Evolutionary conservation across 2,888 invertebrate species (phyloP), one percentile per base, ranked within the genome.

Genomic region (Dexiosoma caninum): DNA sequence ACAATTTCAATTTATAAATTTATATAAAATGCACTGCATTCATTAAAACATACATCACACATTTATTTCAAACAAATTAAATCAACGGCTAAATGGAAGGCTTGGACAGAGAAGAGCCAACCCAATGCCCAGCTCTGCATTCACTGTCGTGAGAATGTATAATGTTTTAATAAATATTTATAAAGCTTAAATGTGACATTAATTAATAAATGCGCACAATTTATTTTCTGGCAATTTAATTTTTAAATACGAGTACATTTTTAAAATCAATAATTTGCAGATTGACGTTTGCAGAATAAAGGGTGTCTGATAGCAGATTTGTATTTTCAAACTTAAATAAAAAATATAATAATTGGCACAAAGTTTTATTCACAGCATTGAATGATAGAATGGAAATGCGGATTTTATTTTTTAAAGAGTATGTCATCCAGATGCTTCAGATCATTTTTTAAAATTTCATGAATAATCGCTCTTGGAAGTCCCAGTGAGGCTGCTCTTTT

Each of bases 191-290:
- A 64, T 74, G 64, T 74, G 64, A 57, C 57, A 57, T 74, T 66
- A 74, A 74, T 66, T 74, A n/a, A 74, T 74, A 30, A 57, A 74
- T 74, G 46, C 49, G 46, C 14, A 5, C 57, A 74, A 57, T 55
- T 55, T 57, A 74, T 46, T 30, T 64, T 19, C 46, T 64, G 44
- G 19, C 46, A 59, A 49, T 27, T 59, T 23, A 27, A 37, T 37
- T 35, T 23, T 8, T 7, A 32, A 19, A 35, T 16, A 7, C 2
- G 16, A 42, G 16, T 37, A 12, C n/a, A n/a, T n/a, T n/a, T 10
- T n/a, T 27, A 30, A 14, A 51, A 30, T 51, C 9, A 16, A 27
- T 6, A 2, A 9, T 4, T n/a, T 19, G 5, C 1, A 7, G 7
- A 21, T 6, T 8, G 19, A n/a, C n/a, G n/a, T n/a, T n/a, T n/a